phyloP scores from a whole-genome alignment of 2,888 invertebrate genomes.

The Ptycholaimellus sp. region DNA sequence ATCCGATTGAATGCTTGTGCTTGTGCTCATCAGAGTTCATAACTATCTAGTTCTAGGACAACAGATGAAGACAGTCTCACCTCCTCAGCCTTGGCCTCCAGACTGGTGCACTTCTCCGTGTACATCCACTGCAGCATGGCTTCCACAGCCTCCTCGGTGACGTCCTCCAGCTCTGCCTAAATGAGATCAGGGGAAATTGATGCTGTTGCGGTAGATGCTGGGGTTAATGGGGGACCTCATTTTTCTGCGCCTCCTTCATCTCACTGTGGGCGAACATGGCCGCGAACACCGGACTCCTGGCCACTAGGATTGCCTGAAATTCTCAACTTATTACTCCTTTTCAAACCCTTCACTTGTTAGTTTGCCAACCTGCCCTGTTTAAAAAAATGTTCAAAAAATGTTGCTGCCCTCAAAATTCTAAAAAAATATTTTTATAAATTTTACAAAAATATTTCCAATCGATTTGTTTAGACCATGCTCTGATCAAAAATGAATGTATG shows the following conservation, averaged over 20 bases:
- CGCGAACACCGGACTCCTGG: conserved; percentile 87
- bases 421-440: too few species aligned
- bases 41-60: too few species aligned
- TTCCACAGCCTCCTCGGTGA: conserved; percentile 49
- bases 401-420: too few species aligned
- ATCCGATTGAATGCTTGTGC: too few species aligned
- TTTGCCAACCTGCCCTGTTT: too few species aligned
- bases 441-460: too few species aligned
- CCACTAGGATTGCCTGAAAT: conserved; percentile 78
- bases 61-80: too few species aligned
- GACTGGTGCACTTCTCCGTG: conserved; percentile 47
- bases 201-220: not conserved
- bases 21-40: too few species aligned
- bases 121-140: conserved; percentile 96
- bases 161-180: conserved; percentile 5
- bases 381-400: too few species aligned
- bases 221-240: conserved; percentile 41
- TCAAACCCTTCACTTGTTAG: too few species aligned
- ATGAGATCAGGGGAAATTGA: not conserved
- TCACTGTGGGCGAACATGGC: conserved; percentile 92
- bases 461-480: not conserved
- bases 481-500: not conserved
- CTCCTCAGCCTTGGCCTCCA: conserved; percentile 97
- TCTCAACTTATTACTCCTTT: too few species aligned
- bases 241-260: conserved; percentile 58